Percentiles rank a stretch among this genome's conserved stretches.
Evolutionary conservation across 1,140 invertebrate genomes (phyloP).

Genomic region (Drosophila pachea): DNA sequence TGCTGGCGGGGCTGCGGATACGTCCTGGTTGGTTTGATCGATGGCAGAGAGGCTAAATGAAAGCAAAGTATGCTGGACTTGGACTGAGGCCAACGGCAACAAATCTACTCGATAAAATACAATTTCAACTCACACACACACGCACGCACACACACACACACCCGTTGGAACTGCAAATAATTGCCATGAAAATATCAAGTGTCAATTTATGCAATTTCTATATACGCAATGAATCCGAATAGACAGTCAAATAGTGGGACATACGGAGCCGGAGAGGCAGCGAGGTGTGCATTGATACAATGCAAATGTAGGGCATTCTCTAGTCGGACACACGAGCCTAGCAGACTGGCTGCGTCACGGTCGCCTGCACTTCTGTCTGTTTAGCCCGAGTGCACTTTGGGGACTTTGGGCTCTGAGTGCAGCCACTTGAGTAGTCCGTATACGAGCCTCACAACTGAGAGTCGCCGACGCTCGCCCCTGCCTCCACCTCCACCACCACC

Average conservation of each 20-base stretch:
- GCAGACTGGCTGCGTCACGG: not conserved
- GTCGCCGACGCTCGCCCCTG: slow-evolving; percentile 2
- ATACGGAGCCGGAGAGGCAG: not conserved
- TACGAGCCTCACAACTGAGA: slow-evolving; percentile 39
- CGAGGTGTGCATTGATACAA: not conserved
- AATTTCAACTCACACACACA: not conserved
- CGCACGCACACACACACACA: slow-evolving; percentile 4
- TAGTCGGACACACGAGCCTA: not conserved
- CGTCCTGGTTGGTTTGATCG: not conserved
- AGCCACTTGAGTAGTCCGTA: slow-evolving; percentile 39
- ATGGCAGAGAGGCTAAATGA: not conserved
- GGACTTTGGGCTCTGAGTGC: slow-evolving; percentile 44
- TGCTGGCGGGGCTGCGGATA: not conserved
- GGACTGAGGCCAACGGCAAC: not conserved
- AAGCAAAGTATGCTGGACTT: not conserved
- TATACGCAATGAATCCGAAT: not conserved
- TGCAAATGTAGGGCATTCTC: not conserved
- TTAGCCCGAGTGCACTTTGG: slow-evolving; percentile 68
- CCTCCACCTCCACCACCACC: not conserved
- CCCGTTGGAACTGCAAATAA: slow-evolving; percentile 45
- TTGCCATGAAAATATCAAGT: slow-evolving; percentile 48
- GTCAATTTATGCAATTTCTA: slow-evolving; percentile 54
- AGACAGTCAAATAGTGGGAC: not conserved
- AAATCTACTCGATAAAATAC: not conserved
- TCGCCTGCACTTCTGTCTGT: slow-evolving; percentile 50